A percentile compares a stretch with the other conserved stretches of the same genome.
These are phyloP conservation scores for Enteromius viviparus DNA, from an alignment of 2,797 vertebrate genomes.

Conservation along the genomic window DNA sequence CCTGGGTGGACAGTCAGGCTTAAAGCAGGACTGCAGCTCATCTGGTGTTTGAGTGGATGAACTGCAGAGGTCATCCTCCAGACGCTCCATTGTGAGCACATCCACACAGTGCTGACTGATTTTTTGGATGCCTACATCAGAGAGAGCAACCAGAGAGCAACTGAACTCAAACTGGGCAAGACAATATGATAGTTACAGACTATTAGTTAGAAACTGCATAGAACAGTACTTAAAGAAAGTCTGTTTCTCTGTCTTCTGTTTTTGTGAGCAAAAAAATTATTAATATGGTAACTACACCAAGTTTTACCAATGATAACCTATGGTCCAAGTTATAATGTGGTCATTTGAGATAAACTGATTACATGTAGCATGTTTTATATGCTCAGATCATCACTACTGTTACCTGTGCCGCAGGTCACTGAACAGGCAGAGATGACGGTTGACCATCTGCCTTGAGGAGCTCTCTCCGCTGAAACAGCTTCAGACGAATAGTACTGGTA, in stretches of 20 bases:
- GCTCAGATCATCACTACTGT: conserved; percentile 25
- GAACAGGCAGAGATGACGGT: conserved; percentile 80
- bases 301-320: not conserved
- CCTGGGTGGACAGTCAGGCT: conserved; percentile 82
- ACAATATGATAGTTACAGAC: not conserved
- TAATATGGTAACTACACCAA: not conserved
- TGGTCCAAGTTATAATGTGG: not conserved
- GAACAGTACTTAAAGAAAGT: not conserved
- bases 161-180: not conserved
- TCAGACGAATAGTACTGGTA: conserved; percentile 83
- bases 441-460: conserved; percentile 74
- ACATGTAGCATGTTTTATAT: not conserved
- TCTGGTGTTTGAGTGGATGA: conserved; percentile 61
- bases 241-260: not conserved
- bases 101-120: conserved; percentile 80
- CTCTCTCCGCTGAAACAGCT: conserved; percentile 52
- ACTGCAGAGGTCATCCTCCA: conserved; percentile 77
- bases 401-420: conserved; percentile 91
- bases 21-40: conserved; percentile 73
- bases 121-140: conserved; percentile 75
- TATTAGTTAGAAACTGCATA: not conserved
- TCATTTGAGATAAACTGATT: not conserved
- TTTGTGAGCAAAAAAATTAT: not conserved
- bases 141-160: not conserved
- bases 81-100: conserved; percentile 62